These are phyloP conservation scores for Labeo calbasu DNA, from an alignment of 2,797 vertebrate species.

Conservation along the genomic window DNA sequence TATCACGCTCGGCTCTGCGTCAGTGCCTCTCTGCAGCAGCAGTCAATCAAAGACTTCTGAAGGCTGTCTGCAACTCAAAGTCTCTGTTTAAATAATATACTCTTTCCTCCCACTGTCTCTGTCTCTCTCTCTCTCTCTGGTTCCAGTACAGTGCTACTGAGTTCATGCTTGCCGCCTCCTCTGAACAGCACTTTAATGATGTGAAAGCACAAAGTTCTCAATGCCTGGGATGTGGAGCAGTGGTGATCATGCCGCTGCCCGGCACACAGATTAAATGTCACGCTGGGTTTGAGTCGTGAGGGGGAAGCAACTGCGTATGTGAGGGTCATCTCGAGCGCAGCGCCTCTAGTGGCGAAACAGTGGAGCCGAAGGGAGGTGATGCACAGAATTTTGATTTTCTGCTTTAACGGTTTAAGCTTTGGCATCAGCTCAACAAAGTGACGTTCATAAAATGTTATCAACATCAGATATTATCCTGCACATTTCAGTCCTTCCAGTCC, in stretches of 20 bases:
- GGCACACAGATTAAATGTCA: constrained; percentile 55
- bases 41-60: constrained; percentile 48
- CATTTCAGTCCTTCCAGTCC: background rate
- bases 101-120: constrained; percentile 11
- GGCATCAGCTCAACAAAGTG: background rate
- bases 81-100: constrained; percentile 31
- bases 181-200: constrained; percentile 42
- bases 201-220: constrained; percentile 47
- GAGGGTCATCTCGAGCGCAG: constrained; percentile 29
- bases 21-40: constrained; percentile 44
- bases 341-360: constrained; percentile 46
- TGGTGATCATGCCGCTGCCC: constrained; percentile 40
- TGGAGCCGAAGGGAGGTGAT: constrained; percentile 15
- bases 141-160: background rate
- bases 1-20: constrained; percentile 32
- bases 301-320: background rate
- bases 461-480: background rate
- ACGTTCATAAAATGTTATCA: background rate
- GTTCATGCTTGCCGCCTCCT: constrained; percentile 17
- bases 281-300: constrained; percentile 38
- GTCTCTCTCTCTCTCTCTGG: constrained; percentile 12
- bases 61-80: constrained; percentile 38
- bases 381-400: background rate
- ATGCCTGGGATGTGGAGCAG: constrained; percentile 26
- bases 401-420: background rate